Base-by-base conservation (phyloP, 1,140 invertebrate species). In the Magallana angulata region DNA sequence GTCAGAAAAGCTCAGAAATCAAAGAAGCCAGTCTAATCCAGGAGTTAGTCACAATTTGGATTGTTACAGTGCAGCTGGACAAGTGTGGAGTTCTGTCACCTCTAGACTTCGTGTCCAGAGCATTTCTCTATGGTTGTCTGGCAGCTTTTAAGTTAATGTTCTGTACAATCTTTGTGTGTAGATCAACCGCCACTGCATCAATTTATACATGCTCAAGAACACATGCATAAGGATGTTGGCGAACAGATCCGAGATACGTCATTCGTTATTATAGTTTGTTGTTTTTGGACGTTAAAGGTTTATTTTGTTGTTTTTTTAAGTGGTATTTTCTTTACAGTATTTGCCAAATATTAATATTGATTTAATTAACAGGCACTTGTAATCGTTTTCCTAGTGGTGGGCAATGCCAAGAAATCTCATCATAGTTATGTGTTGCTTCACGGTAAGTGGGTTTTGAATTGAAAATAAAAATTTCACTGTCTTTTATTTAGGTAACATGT, bases 51-150 rank as follows among this genome's bases (percentile, higher is more conserved):
- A 76, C 68, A 76, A 9, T 30, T 18, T 11, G 68, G 30, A 30
- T 30, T 76, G 7, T 76, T 11, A 30, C 68, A 76, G 68, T 30
- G 36, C 36, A 30, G 68, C 11, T 36, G 68, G 18, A 30, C 68
- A 76, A 68, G 68, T 76, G 68, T 18, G 7, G 36, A 76, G 68
- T 48, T 7, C 1, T 36, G 68, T 76, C 68, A 12, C 12, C 68
- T 24, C 18, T 76, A 76, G 68, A 76, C 24, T 76, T 76, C 68
- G 68, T 76, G 68, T 76, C 68, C 68, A 76, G 18, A 30, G 68
- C 24, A 12, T 11, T 30, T 36, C 68, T 76, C 36, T 36, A 18
- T 30, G 24, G 24, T 76, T 76, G 18, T 76, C 24, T 76, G 68
- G 24, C 68, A 11, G 36, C 7, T 76, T 7, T 76, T 30, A 76